Base-by-base conservation (phyloP, 2,888 invertebrate species). In the Celastrina argiolus region DNA sequence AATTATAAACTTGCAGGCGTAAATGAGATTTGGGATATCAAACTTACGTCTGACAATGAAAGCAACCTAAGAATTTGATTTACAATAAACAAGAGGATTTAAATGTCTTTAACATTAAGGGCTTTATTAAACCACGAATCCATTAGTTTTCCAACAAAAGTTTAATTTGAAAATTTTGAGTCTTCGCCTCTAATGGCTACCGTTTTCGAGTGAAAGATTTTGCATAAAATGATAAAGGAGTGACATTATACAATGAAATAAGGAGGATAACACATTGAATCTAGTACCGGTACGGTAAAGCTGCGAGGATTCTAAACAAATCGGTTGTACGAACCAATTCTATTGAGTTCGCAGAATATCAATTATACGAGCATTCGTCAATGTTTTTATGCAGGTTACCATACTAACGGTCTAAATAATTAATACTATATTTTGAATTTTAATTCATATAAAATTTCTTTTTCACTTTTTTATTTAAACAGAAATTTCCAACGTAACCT, bases 131-230 rank as follows among this genome's bases (percentile, higher is more conserved):
- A 26, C 51, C 51, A 51, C 26, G 22, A 22, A 26, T 26, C 51
- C 51, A 51, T 51, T 51, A 51, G 51, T 51, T 22, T 51, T 51
- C 51, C 22, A 51, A 51, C 51, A 51, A 51, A 51, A 51, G 51
- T 51, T 51, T 51, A 51, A 26, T 51, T 51, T 26, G 22, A 6
- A 51, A 51, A 51, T 51, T 26, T 51, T 51, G 51, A 51, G 14
- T 51, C 22, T 26, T 51, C 51, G 22, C 51, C 22, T 6, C 58
- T 58, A 58, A 58, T 58, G 58, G 58, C 28, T 16, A 58, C 31
- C 58, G 58, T 58, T 58, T 56, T 58, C 28, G 58, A 58, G 58
- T 28, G 31, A 58, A 58, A 58, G 28, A 58, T 58, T 58, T 31
- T 58, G 28, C 28, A 58, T 31, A 16, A 58, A 31, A 31, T 58